These are phyloP conservation scores for Apaloderma vittatum DNA, from an alignment of 2,113 vertebrate species.

Conservation along the genomic window DNA sequence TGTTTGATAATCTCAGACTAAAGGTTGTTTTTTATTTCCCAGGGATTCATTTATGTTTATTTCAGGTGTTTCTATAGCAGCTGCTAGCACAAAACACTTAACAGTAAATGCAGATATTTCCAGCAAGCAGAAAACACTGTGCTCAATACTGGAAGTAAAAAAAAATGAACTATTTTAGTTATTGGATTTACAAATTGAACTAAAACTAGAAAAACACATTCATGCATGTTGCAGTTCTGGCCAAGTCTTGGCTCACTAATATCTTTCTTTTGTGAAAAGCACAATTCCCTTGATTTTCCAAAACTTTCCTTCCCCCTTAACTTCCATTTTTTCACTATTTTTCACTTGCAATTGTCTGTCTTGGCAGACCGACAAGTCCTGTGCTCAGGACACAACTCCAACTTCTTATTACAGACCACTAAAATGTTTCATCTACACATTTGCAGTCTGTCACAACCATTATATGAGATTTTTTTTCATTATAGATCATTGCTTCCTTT, in stretches of 20 bases:
- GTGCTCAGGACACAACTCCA: conserved; percentile 3
- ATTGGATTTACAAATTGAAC: neutral
- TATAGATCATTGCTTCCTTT: neutral
- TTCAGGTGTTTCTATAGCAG: neutral
- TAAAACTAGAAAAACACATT: neutral
- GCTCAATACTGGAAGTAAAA: neutral
- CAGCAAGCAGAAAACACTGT: neutral
- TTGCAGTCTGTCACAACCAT: neutral
- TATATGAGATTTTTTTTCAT: neutral
- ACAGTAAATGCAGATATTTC: neutral
- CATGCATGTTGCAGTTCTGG: neutral
- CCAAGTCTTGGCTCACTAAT: neutral
- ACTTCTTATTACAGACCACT: neutral
- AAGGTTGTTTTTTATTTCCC: neutral
- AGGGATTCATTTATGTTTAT: neutral
- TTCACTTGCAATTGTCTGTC: conserved; percentile 1
- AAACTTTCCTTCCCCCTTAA: neutral
- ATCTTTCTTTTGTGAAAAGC: neutral
- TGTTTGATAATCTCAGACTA: neutral
- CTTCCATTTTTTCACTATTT: neutral
- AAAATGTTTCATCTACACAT: conserved; percentile 24
- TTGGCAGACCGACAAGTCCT: conserved; percentile 14
- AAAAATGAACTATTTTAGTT: neutral
- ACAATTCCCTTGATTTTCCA: neutral
- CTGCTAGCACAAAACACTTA: neutral